Conservation (phyloP, 1,140 invertebrate species). For the Mycetomoellerius zeteki region DNA sequence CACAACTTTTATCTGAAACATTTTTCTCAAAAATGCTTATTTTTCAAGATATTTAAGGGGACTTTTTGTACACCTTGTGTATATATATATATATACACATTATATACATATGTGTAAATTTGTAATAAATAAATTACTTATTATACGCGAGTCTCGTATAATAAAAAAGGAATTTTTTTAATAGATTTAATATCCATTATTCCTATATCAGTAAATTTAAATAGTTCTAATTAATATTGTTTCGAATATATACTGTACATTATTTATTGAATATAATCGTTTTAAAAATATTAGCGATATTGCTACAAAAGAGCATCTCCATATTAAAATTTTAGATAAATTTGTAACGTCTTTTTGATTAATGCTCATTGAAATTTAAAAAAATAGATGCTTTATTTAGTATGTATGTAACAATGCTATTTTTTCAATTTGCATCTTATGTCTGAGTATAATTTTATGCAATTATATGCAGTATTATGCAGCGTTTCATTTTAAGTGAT, state of each 20-base stretch:
- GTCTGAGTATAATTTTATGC: too few relatives aligned
- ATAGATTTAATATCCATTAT: background rate
- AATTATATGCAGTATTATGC: too few relatives aligned
- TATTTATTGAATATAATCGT: background rate
- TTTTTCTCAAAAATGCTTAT: too few relatives aligned
- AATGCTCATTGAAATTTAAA: background rate
- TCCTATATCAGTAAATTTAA: background rate
- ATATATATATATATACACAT: too few relatives aligned
- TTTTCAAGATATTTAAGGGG: too few relatives aligned
- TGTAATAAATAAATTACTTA: constrained; percentile 50
- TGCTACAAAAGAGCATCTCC: background rate
- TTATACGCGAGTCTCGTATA: background rate
- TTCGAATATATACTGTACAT: background rate
- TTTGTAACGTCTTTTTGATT: background rate
- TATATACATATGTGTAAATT: constrained; percentile 29
- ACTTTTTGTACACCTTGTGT: too few relatives aligned
- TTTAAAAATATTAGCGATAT: constrained; percentile 1
- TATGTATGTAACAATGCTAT: too few relatives aligned
- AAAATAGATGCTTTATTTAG: background rate
- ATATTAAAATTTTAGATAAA: background rate
- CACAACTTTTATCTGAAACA: too few relatives aligned
- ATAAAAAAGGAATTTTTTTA: constrained; percentile 3
- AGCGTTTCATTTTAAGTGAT: too few relatives aligned
- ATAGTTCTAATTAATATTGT: background rate
- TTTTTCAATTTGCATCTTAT: too few relatives aligned